Base-by-base conservation (phyloP, 2,888 invertebrate species). In the Agrotis segetum region DNA sequence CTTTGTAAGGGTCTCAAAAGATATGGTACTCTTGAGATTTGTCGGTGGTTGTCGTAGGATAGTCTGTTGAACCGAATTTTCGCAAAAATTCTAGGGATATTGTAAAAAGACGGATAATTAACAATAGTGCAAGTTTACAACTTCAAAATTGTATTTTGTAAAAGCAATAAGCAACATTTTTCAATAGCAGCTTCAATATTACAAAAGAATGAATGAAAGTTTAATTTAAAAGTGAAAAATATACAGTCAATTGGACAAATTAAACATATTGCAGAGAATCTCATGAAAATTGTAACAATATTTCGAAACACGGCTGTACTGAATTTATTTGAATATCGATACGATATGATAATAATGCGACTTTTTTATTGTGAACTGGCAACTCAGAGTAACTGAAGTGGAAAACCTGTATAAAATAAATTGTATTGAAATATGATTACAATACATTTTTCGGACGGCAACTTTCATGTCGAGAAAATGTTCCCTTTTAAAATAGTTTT, bases 281-380 rank as follows among this genome's bases (percentile, higher is more conserved):
- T 73, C 68, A 44, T 67, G 40, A 44, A 53, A 59, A 47, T 29
- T 40, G 9, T 75, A 40, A 59, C 52, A 59, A 59, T 53, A 67
- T 75, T 67, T 44, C 76, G 68, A 40, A 44, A 67, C 50, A 34
- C 13, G 21, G 46, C 50, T 13, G 34, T 58, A 14, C 2, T 3
- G 58, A 58, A 63, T 53, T 11, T 59, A 75, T 73, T 47, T 53
- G 16, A 47, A 74, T 59, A 59, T 75, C 64, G 67, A 44, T 44
- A 67, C 74, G 47, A 55, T 55, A 74, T 74, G 66, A 58, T 77
- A 69, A 77, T 74, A 61, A 60, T 56, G 46, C 13, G n/a, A 49
- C 1, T 44, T 59, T 74, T 76, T 76, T 60, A 58, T 67, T 76
- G 14, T 56, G 49, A 56, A 16, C 46, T 56, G 76, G 50, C 34